These are phyloP conservation scores for Colius striatus DNA, from an alignment of 2,113 vertebrate genomes.

Conservation along the genomic window DNA sequence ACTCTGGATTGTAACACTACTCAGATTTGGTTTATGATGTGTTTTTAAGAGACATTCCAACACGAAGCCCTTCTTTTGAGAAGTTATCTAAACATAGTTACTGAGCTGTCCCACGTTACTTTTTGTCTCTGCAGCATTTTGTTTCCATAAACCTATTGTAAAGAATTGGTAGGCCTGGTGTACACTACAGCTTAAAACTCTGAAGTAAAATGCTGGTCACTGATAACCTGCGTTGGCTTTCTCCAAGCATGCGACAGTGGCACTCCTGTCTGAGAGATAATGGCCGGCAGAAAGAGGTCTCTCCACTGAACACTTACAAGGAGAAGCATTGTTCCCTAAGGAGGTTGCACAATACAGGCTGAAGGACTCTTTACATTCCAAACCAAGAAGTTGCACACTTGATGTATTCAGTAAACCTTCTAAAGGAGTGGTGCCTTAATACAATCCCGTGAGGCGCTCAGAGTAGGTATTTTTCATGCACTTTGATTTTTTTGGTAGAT, in stretches of 20 bases:
- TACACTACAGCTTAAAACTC: background rate
- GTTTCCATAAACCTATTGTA: slow-evolving; percentile 30
- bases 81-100: background rate
- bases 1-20: slow-evolving; percentile 1
- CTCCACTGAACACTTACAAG: background rate
- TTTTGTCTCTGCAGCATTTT: slow-evolving; percentile 12
- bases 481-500: slow-evolving; percentile 70
- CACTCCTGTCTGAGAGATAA: background rate
- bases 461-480: slow-evolving; percentile 75
- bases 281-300: background rate
- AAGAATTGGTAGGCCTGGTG: background rate
- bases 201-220: background rate
- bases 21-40: background rate
- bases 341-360: background rate
- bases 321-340: background rate
- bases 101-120: background rate
- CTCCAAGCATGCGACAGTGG: background rate
- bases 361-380: slow-evolving; percentile 71
- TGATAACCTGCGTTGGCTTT: background rate
- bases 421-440: slow-evolving; percentile 70
- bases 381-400: slow-evolving; percentile 61
- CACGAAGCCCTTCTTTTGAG: slow-evolving; percentile 2
- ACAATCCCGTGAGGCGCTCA: slow-evolving; percentile 62
- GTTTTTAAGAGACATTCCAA: background rate
- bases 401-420: slow-evolving; percentile 59